Percentiles rank a stretch among this genome's conserved stretches.
phyloP scores from a whole-genome alignment of 2,113 vertebrate species.

The Atrichornis clamosus region DNA sequence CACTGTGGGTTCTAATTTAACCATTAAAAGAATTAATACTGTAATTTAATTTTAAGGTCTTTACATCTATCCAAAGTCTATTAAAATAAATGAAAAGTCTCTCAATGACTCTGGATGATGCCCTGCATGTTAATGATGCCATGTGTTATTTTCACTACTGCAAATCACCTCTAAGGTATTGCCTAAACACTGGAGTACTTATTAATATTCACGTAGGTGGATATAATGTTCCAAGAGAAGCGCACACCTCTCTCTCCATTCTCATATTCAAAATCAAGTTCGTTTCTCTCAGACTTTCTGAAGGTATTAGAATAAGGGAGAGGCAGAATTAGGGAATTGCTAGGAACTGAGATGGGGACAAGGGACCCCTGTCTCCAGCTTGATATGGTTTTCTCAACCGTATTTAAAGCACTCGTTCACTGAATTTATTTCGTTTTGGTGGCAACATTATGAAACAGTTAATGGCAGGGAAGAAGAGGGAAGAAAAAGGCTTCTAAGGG shows the following conservation, averaged over 20 bases:
- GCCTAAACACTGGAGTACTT: background rate
- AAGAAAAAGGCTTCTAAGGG: background rate
- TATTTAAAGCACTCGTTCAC: background rate
- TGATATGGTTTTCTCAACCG: background rate
- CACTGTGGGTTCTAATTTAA: background rate
- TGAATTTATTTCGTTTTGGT: background rate
- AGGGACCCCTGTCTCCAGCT: background rate
- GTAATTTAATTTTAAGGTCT: conserved; percentile 57
- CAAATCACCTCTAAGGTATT: conserved; percentile 22
- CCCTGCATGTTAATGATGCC: conserved; percentile 15
- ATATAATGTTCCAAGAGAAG: background rate
- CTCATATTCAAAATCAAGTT: background rate
- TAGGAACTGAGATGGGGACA: background rate
- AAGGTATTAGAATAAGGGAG: background rate
- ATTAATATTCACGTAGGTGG: background rate
- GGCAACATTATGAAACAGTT: background rate
- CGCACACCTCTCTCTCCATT: background rate
- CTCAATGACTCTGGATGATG: conserved; percentile 1
- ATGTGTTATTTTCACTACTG: background rate
- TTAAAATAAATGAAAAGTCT: conserved; percentile 59
- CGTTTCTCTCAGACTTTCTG: background rate
- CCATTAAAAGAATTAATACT: conserved; percentile 37
- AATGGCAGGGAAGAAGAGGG: background rate
- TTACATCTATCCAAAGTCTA: conserved; percentile 38
- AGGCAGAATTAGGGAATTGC: background rate